Evolutionary conservation across 2,113 vertebrate species (phyloP).

Genomic region (Emydocephalus ijimae): DNA sequence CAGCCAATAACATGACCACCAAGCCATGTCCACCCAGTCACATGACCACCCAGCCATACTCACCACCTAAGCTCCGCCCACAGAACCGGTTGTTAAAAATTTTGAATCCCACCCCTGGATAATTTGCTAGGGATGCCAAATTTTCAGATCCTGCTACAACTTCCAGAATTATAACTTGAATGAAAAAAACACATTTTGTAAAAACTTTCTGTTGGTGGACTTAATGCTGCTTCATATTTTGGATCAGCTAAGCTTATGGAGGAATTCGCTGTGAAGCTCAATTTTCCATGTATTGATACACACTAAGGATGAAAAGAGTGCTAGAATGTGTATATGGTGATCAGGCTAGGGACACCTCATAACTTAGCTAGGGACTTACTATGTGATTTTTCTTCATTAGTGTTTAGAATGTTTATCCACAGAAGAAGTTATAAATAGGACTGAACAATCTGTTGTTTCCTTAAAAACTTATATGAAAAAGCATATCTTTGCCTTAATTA

Average conservation of each 20-base stretch:
- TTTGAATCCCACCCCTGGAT: no score
- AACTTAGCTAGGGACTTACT: background rate
- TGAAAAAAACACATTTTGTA: background rate
- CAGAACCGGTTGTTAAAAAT: no score
- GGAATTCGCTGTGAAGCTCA: background rate
- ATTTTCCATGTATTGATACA: background rate
- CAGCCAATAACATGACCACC: no score
- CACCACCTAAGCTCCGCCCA: no score
- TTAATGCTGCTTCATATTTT: background rate
- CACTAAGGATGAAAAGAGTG: background rate
- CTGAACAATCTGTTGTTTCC: background rate
- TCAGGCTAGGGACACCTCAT: background rate
- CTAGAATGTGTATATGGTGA: no score
- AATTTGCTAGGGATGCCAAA: background rate
- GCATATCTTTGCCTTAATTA: background rate
- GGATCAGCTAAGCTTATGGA: background rate
- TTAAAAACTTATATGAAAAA: background rate
- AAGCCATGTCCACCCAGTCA: no score
- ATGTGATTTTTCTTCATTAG: background rate
- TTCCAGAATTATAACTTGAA: background rate
- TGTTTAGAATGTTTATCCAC: background rate
- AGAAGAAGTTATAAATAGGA: background rate
- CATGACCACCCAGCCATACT: no score
- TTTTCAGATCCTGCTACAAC: background rate
- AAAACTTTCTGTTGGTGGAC: background rate